Conservation (phyloP, 23 tunicate species). For the Botrylloides violaceus region DNA sequence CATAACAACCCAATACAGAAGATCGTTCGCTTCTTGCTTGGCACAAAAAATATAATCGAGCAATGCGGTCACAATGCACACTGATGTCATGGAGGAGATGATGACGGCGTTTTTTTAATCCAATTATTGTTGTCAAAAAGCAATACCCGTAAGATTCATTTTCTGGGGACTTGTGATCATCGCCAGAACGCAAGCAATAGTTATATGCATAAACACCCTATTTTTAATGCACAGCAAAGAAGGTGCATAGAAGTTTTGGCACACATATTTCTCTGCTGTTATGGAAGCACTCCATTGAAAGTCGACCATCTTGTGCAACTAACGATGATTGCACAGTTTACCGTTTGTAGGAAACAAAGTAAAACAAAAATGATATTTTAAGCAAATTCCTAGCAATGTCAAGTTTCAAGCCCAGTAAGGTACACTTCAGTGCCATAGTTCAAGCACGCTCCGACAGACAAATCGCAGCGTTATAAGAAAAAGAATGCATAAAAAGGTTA, state of each 20-base stretch:
- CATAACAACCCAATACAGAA: neutral
- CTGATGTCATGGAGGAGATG: neutral
- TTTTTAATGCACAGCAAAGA: conserved; percentile 44
- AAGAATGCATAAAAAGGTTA: conserved; percentile 21
- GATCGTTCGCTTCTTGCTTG: neutral
- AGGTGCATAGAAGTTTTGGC: conserved; percentile 48
- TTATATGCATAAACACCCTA: conserved; percentile 4
- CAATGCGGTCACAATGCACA: neutral
- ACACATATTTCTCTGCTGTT: conserved; percentile 22
- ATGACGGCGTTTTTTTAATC: too few relatives aligned
- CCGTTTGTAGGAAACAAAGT: neutral
- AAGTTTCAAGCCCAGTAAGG: neutral
- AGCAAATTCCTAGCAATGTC: neutral
- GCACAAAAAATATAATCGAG: neutral
- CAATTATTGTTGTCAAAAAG: conserved; percentile 2
- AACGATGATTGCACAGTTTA: conserved; percentile 24
- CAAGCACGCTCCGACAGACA: conserved; percentile 8
- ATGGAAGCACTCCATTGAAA: conserved; percentile 21
- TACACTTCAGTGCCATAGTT: conserved; percentile 8
- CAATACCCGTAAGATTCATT: neutral
- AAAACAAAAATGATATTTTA: neutral
- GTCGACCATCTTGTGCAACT: conserved; percentile 7
- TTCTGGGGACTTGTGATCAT: too few relatives aligned
- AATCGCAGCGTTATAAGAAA: neutral
- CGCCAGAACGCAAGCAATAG: neutral